Percentiles rank a stretch among this genome's conserved stretches.
These are phyloP conservation scores for Sipha maydis DNA, from an alignment of 2,888 invertebrate species.

Conservation along the genomic window DNA sequence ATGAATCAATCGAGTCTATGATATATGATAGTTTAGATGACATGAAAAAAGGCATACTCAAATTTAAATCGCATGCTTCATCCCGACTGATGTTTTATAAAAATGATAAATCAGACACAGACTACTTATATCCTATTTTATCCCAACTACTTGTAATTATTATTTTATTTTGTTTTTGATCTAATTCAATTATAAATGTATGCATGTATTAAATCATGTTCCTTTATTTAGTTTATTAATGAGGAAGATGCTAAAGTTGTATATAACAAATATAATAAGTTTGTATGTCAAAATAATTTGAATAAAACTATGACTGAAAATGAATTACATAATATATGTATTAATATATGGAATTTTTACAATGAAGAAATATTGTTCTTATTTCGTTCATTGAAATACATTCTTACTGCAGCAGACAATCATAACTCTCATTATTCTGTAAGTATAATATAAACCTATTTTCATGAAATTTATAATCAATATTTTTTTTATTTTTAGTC, in stretches of 20 bases:
- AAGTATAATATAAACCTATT: background rate
- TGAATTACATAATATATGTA: constrained; percentile 50
- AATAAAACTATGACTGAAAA: constrained; percentile 39
- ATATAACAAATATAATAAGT: constrained; percentile 30
- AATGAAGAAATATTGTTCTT: constrained; percentile 57
- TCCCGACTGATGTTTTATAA: constrained; percentile 48
- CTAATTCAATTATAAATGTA: background rate
- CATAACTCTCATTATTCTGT: constrained; percentile 44
- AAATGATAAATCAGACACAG: constrained; percentile 49
- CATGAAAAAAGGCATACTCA: constrained; percentile 51
- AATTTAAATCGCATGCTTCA: constrained; percentile 46
- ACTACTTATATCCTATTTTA: constrained; percentile 40
- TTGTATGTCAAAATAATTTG: constrained; percentile 12
- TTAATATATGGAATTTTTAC: constrained; percentile 54
- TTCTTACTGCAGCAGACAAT: constrained; percentile 54
- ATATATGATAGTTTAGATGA: constrained; percentile 39
- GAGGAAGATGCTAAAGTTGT: constrained; percentile 36
- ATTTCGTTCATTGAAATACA: constrained; percentile 50
- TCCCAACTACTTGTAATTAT: constrained; percentile 57
- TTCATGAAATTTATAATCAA: no score
- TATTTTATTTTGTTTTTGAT: background rate
- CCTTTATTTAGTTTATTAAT: constrained; percentile 42
- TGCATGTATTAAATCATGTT: background rate
- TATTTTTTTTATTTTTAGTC: background rate
- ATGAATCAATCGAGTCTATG: constrained; percentile 49